Percentiles rank a stretch among this genome's conserved stretches.
These are phyloP conservation scores for Typhlomys cinereus DNA, from an alignment of 2,113 vertebrate species.

Conservation along the genomic window DNA sequence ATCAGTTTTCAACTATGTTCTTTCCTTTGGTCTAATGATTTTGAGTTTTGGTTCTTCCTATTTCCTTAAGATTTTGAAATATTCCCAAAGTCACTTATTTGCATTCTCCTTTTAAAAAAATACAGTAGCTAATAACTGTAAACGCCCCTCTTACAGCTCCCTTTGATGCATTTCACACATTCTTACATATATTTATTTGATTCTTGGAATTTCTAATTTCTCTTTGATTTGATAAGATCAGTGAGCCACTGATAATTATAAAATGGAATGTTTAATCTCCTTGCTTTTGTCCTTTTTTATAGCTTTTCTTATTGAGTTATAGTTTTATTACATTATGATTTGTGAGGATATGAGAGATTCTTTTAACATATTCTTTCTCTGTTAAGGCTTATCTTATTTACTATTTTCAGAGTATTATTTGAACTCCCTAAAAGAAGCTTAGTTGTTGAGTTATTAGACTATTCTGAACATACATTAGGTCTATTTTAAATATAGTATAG, in stretches of 20 bases:
- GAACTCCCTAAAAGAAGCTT: not conserved
- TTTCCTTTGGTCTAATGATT: not conserved
- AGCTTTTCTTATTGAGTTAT: not conserved
- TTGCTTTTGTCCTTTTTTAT: not conserved
- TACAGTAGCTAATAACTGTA: not conserved
- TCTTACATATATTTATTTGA: not conserved
- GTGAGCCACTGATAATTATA: too few relatives aligned
- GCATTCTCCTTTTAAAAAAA: too few relatives aligned
- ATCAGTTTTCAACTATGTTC: not conserved
- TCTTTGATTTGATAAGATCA: not conserved
- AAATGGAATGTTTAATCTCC: too few relatives aligned
- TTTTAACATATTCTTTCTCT: not conserved
- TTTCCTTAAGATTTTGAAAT: not conserved
- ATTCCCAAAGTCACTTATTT: not conserved
- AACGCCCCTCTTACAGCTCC: not conserved
- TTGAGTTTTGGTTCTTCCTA: not conserved
- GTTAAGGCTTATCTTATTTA: not conserved
- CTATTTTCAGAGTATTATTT: not conserved
- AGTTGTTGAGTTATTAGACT: not conserved
- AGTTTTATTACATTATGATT: not conserved
- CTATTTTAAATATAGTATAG: not conserved
- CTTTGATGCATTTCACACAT: not conserved
- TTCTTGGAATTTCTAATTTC: not conserved
- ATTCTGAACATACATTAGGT: not conserved
- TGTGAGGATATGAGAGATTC: not conserved